A percentile compares a stretch with the other conserved stretches of the same genome.
Evolutionary conservation across 2,113 vertebrate species (phyloP).

Genomic region (Capreolus pygargus): DNA sequence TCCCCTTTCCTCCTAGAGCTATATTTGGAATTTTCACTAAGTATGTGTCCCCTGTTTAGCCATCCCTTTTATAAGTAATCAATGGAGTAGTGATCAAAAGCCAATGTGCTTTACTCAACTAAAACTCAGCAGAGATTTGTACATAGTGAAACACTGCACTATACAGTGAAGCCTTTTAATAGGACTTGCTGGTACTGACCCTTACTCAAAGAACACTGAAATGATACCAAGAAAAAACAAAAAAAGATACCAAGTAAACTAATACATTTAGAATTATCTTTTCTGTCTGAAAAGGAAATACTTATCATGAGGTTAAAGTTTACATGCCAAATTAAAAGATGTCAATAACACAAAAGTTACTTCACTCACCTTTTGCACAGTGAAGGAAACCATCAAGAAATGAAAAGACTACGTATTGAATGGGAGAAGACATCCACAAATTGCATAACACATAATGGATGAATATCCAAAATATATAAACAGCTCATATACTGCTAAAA

Average conservation of each 20-base stretch:
- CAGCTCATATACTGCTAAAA: neutral
- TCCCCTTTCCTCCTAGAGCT: neutral
- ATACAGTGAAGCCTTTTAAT: constrained; percentile 30
- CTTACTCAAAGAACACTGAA: constrained; percentile 46
- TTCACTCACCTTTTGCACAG: neutral
- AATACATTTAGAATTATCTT: constrained; percentile 13
- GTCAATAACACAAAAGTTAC: neutral
- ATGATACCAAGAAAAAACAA: constrained; percentile 19
- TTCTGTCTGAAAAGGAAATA: constrained; percentile 9
- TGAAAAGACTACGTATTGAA: neutral
- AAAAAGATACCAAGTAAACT: constrained; percentile 24
- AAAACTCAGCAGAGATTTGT: constrained; percentile 17
- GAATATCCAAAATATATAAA: neutral
- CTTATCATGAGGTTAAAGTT: constrained; percentile 24
- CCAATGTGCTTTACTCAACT: constrained; percentile 10
- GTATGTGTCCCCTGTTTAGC: neutral
- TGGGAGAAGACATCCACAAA: neutral
- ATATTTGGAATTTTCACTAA: neutral
- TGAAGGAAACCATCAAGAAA: neutral
- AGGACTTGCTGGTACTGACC: constrained; percentile 1
- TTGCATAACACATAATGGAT: neutral
- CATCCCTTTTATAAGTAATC: neutral
- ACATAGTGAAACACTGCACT: neutral
- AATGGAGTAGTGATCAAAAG: constrained; percentile 34
- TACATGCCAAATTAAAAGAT: constrained; percentile 14